Evolutionary conservation across 2,113 vertebrate genomes (phyloP).

Genomic region (Oryzias woworae): DNA sequence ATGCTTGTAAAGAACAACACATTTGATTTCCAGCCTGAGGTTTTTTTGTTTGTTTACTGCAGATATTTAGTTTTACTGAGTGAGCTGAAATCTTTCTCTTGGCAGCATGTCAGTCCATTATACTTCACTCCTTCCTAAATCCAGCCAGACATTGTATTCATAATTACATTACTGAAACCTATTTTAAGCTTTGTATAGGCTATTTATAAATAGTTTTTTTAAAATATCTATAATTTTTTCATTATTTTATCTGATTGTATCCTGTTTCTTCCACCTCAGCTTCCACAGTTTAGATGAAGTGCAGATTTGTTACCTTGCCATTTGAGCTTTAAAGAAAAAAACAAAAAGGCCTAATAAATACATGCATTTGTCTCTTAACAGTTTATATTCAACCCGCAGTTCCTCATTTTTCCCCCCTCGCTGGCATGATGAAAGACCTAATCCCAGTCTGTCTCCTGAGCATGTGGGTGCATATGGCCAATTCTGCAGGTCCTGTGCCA

Average conservation of each 20-base stretch:
- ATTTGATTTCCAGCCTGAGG: too few relatives aligned
- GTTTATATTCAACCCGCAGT: conserved; percentile 8
- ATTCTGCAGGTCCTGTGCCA: conserved; percentile 21
- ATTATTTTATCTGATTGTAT: too few relatives aligned
- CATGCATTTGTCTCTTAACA: background rate
- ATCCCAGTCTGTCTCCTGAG: conserved; percentile 25
- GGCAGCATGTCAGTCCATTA: background rate
- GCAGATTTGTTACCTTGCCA: background rate
- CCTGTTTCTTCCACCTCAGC: too few relatives aligned
- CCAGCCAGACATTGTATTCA: too few relatives aligned
- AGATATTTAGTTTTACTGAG: background rate
- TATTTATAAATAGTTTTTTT: too few relatives aligned
- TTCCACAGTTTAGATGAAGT: too few relatives aligned
- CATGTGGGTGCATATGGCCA: conserved; percentile 43
- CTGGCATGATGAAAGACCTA: conserved; percentile 19
- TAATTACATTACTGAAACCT: too few relatives aligned
- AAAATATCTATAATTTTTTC: too few relatives aligned
- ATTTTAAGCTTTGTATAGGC: too few relatives aligned
- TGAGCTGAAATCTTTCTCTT: too few relatives aligned
- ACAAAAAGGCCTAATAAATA: background rate
- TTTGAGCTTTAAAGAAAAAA: background rate
- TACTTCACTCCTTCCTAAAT: background rate
- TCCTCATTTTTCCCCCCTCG: conserved; percentile 5
- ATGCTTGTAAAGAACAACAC: too few relatives aligned
- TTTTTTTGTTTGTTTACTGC: background rate